phyloP scores from a whole-genome alignment of 2,888 invertebrate species.

The Colostygia pectinataria region DNA sequence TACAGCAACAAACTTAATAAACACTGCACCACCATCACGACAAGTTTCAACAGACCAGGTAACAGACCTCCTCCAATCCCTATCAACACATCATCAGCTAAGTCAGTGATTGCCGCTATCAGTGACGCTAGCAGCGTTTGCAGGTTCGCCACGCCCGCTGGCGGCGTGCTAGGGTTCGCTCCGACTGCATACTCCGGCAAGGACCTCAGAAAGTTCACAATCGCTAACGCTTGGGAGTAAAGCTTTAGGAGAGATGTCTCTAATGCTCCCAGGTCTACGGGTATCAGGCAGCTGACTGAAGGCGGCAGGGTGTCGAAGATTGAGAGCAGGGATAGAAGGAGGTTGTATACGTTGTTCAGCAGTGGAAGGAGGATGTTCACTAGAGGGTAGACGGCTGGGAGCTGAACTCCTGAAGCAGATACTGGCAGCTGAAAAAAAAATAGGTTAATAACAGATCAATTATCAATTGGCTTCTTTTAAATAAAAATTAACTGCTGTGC shows the following conservation, averaged over 20 bases:
- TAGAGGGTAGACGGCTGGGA: slow-evolving; percentile 74
- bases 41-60: slow-evolving; percentile 66
- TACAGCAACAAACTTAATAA: slow-evolving; percentile 58
- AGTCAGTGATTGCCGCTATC: slow-evolving; percentile 53
- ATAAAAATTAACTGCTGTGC: no score
- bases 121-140: slow-evolving; percentile 62
- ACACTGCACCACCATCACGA: slow-evolving; percentile 61
- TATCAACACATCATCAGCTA: slow-evolving; percentile 63
- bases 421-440: slow-evolving; percentile 61
- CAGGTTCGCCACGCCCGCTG: slow-evolving; percentile 51
- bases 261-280: slow-evolving; percentile 68
- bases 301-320: slow-evolving; percentile 74
- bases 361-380: slow-evolving; percentile 74
- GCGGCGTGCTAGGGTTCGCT: slow-evolving; percentile 63
- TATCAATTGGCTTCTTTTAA: no score
- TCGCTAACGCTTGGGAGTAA: slow-evolving; percentile 72
- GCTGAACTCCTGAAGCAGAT: slow-evolving; percentile 56
- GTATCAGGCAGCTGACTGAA: slow-evolving; percentile 66
- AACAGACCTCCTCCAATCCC: slow-evolving; percentile 67
- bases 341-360: slow-evolving; percentile 75
- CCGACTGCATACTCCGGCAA: slow-evolving; percentile 70
- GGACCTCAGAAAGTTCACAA: slow-evolving; percentile 66
- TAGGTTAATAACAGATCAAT: background rate
- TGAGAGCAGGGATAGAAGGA: slow-evolving; percentile 69
- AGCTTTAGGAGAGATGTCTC: slow-evolving; percentile 71